Base-by-base conservation (phyloP, 2,113 vertebrate genomes). In the Nothocercus julius region DNA sequence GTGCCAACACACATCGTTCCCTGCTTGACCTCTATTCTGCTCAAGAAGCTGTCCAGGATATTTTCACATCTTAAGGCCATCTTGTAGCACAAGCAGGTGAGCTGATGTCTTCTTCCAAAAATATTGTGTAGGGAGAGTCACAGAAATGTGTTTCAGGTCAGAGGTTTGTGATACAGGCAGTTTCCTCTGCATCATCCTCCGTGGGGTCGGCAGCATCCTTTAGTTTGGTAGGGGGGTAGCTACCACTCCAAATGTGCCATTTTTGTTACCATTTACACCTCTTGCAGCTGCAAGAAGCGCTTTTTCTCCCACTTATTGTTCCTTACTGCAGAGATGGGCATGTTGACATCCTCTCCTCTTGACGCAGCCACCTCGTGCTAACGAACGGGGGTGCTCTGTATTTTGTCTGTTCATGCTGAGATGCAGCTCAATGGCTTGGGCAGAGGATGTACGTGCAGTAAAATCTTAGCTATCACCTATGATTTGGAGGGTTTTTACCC, bases 321-420 rank as follows among this genome's bases (percentile, higher is more conserved):
- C 34, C 74, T 74, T 74, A 51, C 54, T 85, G 42, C 82, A 85
- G 42, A 80, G 18, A 66, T 49, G 75, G 22, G n/a, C 30, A 15
- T 44, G 53, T 91, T 82, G 69, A 69, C 15, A 21, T n/a, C 0
- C 0, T 63, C 85, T 85, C 74, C 49, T 91, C 79, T 80, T 87
- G 85, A 63, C 62, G 59, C 36, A 58, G 77, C 85, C 27, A 58
- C 6, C n/a, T 53, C n/a, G 36, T 75, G 53, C 79, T 90, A 87
- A 84, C 85, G 69, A 76, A n/a, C 38, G 7, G 28, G 8, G 58
- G 53, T 28, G 30, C 20, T 87, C 58, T 74, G 0, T 69, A 17
- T 89, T 91, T 88, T 63, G 32, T 83, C 93, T 68, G 20, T 66
- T 90, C 6, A 2, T 82, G 87, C 87, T 73, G 53, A 40, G 61